A percentile compares a stretch with the other conserved stretches of the same genome.
These are phyloP conservation scores for Trogon melanurus DNA, from an alignment of 2,113 vertebrate genomes.

Conservation along the genomic window DNA sequence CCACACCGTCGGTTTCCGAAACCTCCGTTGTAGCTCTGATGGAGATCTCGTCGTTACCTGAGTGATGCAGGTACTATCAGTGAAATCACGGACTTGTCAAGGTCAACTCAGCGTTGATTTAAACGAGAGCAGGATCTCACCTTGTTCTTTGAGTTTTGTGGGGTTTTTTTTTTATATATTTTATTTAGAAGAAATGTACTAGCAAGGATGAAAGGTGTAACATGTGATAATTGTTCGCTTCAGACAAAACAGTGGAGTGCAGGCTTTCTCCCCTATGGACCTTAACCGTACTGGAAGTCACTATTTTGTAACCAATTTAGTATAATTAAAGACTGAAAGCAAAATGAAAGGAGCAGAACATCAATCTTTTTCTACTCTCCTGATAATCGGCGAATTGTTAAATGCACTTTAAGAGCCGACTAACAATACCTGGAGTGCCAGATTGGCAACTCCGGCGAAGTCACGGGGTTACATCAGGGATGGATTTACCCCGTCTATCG, in stretches of 20 bases:
- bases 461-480: background rate
- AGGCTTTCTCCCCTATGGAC: background rate
- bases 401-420: background rate
- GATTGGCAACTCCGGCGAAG: background rate
- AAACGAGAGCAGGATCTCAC: background rate
- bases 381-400: background rate
- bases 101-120: background rate
- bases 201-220: background rate
- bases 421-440: background rate
- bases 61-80: background rate
- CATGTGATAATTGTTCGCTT: background rate
- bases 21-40: background rate
- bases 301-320: background rate
- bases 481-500: background rate
- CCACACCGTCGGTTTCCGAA: rapidly evolving
- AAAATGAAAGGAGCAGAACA: background rate
- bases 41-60: background rate
- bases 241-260: background rate
- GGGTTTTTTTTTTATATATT: background rate
- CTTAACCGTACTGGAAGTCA: background rate
- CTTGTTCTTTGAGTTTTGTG: background rate
- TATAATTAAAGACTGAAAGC: conserved; percentile 26
- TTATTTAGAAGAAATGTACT: background rate
- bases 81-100: background rate
- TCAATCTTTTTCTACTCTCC: background rate